Evolutionary conservation across 2,113 vertebrate species (phyloP).

Genomic region (Himantopus leucocephalus): DNA sequence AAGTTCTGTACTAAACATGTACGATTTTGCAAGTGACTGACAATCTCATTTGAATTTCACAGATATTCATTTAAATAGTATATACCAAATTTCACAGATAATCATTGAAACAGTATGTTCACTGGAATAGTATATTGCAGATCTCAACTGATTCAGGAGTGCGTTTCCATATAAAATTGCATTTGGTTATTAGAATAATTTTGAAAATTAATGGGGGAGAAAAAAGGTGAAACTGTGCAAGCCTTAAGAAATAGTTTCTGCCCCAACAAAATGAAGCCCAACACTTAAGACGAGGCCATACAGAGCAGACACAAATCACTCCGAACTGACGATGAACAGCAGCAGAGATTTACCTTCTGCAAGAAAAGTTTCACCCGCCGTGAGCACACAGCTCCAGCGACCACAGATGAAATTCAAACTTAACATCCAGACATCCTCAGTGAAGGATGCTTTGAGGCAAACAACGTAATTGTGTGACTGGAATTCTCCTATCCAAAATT

Average conservation of each 20-base stretch:
- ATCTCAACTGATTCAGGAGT: neutral
- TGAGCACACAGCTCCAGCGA: neutral
- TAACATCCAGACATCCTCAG: neutral
- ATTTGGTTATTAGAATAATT: neutral
- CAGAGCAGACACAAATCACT: neutral
- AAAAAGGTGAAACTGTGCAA: neutral
- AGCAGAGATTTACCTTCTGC: neutral
- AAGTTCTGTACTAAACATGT: neutral
- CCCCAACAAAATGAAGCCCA: neutral
- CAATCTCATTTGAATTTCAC: neutral
- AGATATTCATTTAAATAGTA: neutral
- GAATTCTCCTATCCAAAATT: neutral
- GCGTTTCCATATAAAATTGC: neutral
- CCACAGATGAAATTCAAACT: neutral
- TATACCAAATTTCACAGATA: neutral
- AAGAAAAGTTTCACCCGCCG: neutral
- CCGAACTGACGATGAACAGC: rapidly evolving
- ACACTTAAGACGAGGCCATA: rapidly evolving
- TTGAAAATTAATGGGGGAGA: rapidly evolving
- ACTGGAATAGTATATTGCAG: rapidly evolving
- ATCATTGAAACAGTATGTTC: rapidly evolving
- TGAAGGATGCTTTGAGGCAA: neutral
- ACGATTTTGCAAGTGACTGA: neutral
- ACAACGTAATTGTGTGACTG: rapidly evolving
- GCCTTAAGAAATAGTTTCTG: neutral